Evolutionary conservation across 92 coral and sea anemone species (phyloP).

Genomic region (Pocillopora grandis): DNA sequence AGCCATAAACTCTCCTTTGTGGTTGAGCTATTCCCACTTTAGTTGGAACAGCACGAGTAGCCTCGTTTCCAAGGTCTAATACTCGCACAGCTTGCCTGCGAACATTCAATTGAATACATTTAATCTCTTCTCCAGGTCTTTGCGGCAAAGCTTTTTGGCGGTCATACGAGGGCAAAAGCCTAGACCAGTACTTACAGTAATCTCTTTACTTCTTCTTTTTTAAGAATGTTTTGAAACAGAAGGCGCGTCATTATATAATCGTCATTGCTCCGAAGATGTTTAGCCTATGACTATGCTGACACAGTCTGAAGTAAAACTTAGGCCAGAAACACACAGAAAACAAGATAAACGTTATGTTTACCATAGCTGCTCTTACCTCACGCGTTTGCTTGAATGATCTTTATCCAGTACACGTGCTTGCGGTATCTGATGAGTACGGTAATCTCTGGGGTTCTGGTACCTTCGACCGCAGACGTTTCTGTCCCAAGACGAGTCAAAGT

Average conservation of each 20-base stretch:
- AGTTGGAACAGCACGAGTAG: slow-evolving; percentile 16
- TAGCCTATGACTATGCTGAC: too few relatives aligned
- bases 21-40: slow-evolving; percentile 87
- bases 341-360: too few relatives aligned
- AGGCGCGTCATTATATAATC: too few relatives aligned
- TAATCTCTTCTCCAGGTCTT: too few relatives aligned
- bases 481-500: not conserved
- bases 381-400: slow-evolving; percentile 11
- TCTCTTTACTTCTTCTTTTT: too few relatives aligned
- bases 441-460: not conserved
- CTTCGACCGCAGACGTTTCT: not conserved
- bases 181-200: too few relatives aligned
- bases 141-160: too few relatives aligned
- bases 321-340: too few relatives aligned
- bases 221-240: too few relatives aligned
- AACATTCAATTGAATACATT: not conserved
- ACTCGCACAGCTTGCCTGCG: slow-evolving; percentile 57
- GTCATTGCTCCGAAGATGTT: too few relatives aligned
- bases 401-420: not conserved
- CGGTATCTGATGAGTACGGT: not conserved
- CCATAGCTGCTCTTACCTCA: slow-evolving; percentile 11
- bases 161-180: too few relatives aligned
- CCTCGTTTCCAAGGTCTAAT: slow-evolving; percentile 42
- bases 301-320: too few relatives aligned
- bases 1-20: slow-evolving; percentile 48